A percentile compares a stretch with the other conserved stretches of the same genome.
These are phyloP conservation scores for Aethes cnicana DNA, from an alignment of 2,888 invertebrate genomes.

Conservation along the genomic window DNA sequence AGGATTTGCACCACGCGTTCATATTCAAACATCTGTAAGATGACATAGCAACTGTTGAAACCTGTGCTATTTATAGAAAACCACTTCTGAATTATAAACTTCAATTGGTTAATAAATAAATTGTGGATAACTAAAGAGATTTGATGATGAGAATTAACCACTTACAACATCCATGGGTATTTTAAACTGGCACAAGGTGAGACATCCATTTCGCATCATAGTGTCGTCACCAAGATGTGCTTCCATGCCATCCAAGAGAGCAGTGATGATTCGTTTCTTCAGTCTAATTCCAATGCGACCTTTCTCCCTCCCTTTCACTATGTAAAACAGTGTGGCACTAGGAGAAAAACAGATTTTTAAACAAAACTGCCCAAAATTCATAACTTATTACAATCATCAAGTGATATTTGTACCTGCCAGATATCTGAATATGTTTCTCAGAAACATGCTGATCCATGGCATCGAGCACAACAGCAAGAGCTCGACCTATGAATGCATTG, in stretches of 20 bases:
- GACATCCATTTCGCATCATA: constrained; percentile 98
- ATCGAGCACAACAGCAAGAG: constrained; percentile 90
- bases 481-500: constrained; percentile 88
- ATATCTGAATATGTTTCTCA: constrained; percentile 96
- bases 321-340: constrained; percentile 97
- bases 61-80: neutral
- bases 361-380: no score
- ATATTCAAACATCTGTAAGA: constrained; percentile 92
- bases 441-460: constrained; percentile 94
- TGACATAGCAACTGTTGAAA: neutral
- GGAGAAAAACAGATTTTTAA: no score
- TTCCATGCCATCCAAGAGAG: constrained; percentile 94
- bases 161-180: constrained; percentile 96
- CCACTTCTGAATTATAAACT: no score
- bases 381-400: neutral
- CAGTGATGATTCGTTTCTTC: constrained; percentile 90
- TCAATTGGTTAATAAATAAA: no score
- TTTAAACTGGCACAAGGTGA: constrained; percentile 96
- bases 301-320: constrained; percentile 93
- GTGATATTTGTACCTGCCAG: constrained; percentile 85
- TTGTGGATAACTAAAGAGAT: no score
- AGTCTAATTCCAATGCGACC: constrained; percentile 87
- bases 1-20: constrained; percentile 92
- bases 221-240: constrained; percentile 92
- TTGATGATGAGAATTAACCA: constrained; percentile 35